Evolutionary conservation across 2,113 vertebrate genomes (phyloP), one percentile per base, ranked within the genome.

Genomic region (Seriola rivoliana): DNA sequence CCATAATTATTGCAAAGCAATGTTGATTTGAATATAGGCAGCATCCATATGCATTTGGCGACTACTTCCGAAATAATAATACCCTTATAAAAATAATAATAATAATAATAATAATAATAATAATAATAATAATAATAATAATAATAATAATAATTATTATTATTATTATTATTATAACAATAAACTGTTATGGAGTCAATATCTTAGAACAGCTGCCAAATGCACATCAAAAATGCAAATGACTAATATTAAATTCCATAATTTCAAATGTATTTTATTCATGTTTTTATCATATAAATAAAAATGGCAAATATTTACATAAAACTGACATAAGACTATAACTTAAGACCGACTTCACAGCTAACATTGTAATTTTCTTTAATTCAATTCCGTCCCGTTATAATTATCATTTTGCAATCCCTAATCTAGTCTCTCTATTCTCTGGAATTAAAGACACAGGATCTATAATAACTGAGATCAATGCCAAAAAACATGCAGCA

Each of bases 1-100:
- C 89, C 3, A 34, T 60, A 78, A 80, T 77, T 71, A 75, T 86
- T 72, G 1, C 40, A 42, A 44, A 50, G 32, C 34, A 21, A 5
- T 19, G 25, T 38, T 34, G 6, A 59, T 66, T 14, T 50, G 1
- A 46, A 55, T n/a, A 46, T 6, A 23, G 7, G 16, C 36, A 63
- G 11, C 16, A 10, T 13, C 1, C 4, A 72, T 16, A 72, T 50
- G 34, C 34, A 71, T 17, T 17, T 7, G 5, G 46, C 16, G 4
- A 48, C 16, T 17, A 48, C 5, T 48, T 48, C 2, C 14, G 46
- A 48, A 54, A 67, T 44, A 54, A 44, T 29, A 34, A 4, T 36
- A 36, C 34, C 34, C 29, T 29, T 29, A 29, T 29, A 36, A 81
- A 32, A 36, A 72, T 29, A 55, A 57, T 46, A 46, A 29, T 29